Percentiles rank a stretch among this genome's conserved stretches.
Evolutionary conservation across 1,140 invertebrate species (phyloP).

Genomic region (Lethocerus indicus): DNA sequence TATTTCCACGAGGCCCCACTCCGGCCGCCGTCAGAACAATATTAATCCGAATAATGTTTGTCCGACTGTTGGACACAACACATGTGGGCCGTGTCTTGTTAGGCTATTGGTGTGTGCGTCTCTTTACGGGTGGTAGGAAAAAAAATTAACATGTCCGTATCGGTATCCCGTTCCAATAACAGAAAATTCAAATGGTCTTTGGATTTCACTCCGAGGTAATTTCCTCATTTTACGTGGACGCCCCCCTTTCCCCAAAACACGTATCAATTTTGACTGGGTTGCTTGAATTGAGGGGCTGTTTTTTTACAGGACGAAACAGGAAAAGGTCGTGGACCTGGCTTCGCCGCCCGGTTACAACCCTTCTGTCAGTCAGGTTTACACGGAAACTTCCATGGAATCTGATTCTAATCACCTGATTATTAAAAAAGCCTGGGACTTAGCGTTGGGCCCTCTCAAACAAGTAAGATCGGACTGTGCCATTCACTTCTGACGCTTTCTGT

Average conservation of each 20-base stretch:
- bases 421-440: conserved; percentile 96
- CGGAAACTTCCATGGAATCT: conserved; percentile 53
- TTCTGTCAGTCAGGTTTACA: conserved; percentile 45
- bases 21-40: no score
- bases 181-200: conserved; percentile 31
- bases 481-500: background rate
- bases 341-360: conserved; percentile 72
- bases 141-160: conserved; percentile 10
- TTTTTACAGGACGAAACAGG: conserved; percentile 25
- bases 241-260: background rate
- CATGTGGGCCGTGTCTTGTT: no score
- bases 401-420: conserved; percentile 73
- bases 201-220: conserved; percentile 29
- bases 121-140: no score
- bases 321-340: conserved; percentile 30
- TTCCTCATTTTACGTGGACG: background rate
- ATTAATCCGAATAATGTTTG: no score
- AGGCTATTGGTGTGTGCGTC: no score
- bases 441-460: conserved; percentile 83
- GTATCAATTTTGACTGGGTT: background rate
- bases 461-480: no score
- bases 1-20: no score
- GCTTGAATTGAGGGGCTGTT: background rate
- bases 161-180: conserved; percentile 11
- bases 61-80: no score